phyloP scores from a whole-genome alignment of 1,140 invertebrate genomes.

The Melanaphis sacchari region DNA sequence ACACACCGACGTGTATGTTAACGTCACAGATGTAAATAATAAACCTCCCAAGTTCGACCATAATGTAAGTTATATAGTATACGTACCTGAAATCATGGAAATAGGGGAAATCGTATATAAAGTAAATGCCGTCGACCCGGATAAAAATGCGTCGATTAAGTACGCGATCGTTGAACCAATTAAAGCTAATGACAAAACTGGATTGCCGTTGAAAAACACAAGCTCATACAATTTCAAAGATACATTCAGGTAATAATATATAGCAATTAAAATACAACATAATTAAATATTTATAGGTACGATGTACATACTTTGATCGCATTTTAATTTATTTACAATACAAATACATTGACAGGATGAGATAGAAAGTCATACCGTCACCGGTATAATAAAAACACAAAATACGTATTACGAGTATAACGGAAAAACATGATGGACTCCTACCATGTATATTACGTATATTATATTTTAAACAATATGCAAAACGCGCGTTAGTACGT shows the following conservation, averaged over 20 bases:
- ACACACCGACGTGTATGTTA: conserved; percentile 76
- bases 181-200: conserved; percentile 77
- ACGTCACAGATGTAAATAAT: conserved; percentile 82
- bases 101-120: conserved; percentile 71
- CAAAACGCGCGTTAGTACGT: not conserved
- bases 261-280: not conserved
- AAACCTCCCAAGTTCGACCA: conserved; percentile 78
- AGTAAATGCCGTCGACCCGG: conserved; percentile 74
- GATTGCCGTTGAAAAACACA: conserved; percentile 70
- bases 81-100: conserved; percentile 76
- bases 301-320: not conserved
- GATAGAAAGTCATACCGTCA: not conserved
- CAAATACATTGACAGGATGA: not conserved
- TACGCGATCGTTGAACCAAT: conserved; percentile 75
- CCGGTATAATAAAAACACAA: not conserved
- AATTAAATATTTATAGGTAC: not conserved
- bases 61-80: conserved; percentile 70
- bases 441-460: not conserved
- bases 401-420: not conserved
- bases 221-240: conserved; percentile 24
- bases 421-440: not conserved
- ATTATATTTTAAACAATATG: not conserved
- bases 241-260: conserved; percentile 10
- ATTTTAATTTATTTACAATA: not conserved
- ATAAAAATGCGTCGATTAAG: conserved; percentile 72